Evolutionary conservation across 2,113 vertebrate species (phyloP).

Genomic region (Sturnira hondurensis): DNA sequence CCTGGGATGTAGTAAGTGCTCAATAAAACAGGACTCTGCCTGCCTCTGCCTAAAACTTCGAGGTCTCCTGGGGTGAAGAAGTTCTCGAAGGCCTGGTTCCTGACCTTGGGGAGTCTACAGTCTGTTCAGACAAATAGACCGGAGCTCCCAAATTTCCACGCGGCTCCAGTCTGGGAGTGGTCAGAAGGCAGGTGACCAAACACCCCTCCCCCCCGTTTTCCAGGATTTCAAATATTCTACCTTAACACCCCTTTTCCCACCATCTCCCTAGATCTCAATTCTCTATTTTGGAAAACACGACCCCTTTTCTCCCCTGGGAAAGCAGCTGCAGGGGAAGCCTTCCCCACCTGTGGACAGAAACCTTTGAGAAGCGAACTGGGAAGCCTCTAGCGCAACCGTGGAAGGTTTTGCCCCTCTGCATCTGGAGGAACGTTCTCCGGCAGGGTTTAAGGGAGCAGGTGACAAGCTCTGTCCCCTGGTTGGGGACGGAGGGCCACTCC

Average conservation of each 20-base stretch:
- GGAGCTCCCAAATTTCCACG: not conserved
- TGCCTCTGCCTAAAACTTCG: not conserved
- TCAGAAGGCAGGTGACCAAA: not conserved
- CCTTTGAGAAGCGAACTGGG: not conserved
- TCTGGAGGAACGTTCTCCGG: not conserved
- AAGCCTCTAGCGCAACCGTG: not conserved
- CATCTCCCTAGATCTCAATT: no score
- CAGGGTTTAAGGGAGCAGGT: not conserved
- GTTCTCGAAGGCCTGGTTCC: not conserved
- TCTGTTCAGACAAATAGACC: not conserved
- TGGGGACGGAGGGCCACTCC: not conserved
- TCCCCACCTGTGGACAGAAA: rapidly evolving
- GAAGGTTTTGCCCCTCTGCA: not conserved
- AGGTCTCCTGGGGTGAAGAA: not conserved
- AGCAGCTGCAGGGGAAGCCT: not conserved
- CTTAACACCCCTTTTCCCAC: not conserved
- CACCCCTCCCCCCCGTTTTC: not conserved
- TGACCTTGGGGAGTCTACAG: not conserved
- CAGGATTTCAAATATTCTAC: not conserved
- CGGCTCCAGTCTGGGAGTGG: not conserved
- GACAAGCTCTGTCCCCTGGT: not conserved
- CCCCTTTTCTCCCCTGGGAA: not conserved
- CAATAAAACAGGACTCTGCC: not conserved
- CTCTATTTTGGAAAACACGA: not conserved
- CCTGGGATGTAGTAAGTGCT: not conserved